Percentiles rank a stretch among this genome's conserved stretches.
Evolutionary conservation across 2,888 invertebrate species (phyloP).

Genomic region (Scrobipalpa costella): DNA sequence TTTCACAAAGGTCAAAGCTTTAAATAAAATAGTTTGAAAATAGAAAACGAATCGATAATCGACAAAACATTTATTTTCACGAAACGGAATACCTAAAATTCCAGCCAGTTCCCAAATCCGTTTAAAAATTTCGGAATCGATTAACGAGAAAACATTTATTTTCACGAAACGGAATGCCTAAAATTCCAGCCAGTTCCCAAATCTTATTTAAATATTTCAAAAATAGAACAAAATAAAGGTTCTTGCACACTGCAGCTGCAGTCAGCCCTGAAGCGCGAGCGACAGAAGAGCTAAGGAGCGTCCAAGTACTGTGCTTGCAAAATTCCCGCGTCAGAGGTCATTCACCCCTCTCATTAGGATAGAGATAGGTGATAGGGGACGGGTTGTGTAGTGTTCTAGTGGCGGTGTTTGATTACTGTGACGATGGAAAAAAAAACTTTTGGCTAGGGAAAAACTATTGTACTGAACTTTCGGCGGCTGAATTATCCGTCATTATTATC

Average conservation of each 20-base stretch:
- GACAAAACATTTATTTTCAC: no score
- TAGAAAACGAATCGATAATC: no score
- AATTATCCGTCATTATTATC: no score
- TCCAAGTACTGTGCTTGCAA: constrained; percentile 56
- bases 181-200: neutral
- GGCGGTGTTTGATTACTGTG: neutral
- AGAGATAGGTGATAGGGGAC: constrained; percentile 15
- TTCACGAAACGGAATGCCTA: neutral
- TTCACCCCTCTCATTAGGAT: constrained; percentile 58
- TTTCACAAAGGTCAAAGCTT: no score
- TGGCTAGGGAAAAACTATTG: neutral
- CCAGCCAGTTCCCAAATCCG: neutral
- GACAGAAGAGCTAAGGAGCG: constrained; percentile 35
- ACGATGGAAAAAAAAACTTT: neutral
- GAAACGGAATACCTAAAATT: neutral
- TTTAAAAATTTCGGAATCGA: no score
- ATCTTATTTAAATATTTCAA: neutral
- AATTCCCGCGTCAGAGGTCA: constrained; percentile 56
- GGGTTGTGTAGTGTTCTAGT: neutral
- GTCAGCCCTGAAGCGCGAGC: constrained; percentile 14
- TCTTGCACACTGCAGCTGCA: neutral
- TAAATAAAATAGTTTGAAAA: no score
- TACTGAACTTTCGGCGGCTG: no score
- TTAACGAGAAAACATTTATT: no score
- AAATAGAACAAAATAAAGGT: neutral